Evolutionary conservation across 2,113 vertebrate species (phyloP), one percentile per base, ranked within the genome.

Genomic region (Passerina amoena): DNA sequence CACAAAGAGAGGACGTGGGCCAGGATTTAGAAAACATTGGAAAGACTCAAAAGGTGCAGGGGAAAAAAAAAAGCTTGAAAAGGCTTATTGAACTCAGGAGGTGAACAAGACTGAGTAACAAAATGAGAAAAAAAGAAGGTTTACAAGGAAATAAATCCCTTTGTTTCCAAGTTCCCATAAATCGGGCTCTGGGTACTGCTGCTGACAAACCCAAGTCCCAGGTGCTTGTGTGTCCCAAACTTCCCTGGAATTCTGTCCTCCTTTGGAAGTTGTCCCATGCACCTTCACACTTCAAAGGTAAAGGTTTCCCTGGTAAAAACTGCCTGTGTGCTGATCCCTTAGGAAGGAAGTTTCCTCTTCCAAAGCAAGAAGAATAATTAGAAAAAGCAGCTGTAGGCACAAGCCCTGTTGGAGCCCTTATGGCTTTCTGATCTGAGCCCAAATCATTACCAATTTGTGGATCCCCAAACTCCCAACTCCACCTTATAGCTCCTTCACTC

Each of bases 1-100:
- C 93, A 91, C 78, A 94, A 92, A 92, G 81, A 85, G 48, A 77
- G 61, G 86, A 88, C 6, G 1, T 71, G 50, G 81, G 33, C 27
- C 28, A 4, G 69, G 84, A 42, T 85, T 79, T 51, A 73, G 35
- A 47, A 88, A 92, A 72, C 75, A 68, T 1, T 71, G 44, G 56
- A 87, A 89, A 87, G 31, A 53, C 20, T 79, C 80, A 94, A 89
- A 91, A 84, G 77, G 56, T 82, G 17, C 24, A 82, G 53, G 37
- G 21, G 4, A 3, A 18, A 38, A 60, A 8, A 40, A 90, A 84
- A 87, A 33, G 8, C 35, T 82, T 91, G 56, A 75, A 90, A 84
- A 84, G 50, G 25, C 37, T 71, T 38, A 33, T 28, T 82, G 57
- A 94, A 84, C 40, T 5, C 37, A 87, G 84, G 64, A 86, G 72